Evolutionary conservation across 2,888 invertebrate species (phyloP).

Genomic region (Saturnia japonica): DNA sequence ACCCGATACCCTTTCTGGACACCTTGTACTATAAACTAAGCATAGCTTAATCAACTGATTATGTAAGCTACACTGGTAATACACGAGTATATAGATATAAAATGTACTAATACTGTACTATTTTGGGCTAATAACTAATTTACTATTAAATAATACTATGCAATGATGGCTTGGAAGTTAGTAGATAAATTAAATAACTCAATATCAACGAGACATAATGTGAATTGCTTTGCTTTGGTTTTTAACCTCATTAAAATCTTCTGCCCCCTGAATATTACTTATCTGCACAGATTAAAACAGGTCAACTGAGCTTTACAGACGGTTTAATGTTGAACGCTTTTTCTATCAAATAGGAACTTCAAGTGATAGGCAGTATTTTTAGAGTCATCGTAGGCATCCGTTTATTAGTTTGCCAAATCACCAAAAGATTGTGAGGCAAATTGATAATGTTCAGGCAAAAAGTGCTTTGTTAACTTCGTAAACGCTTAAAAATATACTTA

Average conservation of each 20-base stretch:
- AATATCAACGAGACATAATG: neutral
- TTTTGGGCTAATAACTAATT: too few relatives aligned
- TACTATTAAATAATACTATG: neutral
- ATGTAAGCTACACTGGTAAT: too few relatives aligned
- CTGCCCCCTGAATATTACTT: neutral
- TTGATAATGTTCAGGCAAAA: neutral
- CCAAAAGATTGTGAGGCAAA: neutral
- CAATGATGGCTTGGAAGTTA: neutral
- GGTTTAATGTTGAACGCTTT: neutral
- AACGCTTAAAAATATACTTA: conserved; percentile 59
- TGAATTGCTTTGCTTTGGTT: neutral
- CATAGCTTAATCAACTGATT: too few relatives aligned
- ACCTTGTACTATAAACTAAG: too few relatives aligned
- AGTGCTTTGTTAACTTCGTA: neutral
- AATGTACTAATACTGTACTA: too few relatives aligned
- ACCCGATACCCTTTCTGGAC: too few relatives aligned
- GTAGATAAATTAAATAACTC: neutral
- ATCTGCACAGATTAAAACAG: neutral
- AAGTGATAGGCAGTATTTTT: neutral
- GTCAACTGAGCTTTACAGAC: neutral
- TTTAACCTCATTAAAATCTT: neutral
- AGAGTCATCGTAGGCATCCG: neutral
- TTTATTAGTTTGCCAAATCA: neutral
- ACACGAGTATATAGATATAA: too few relatives aligned
- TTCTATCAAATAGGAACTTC: neutral